Percentiles rank a stretch among this genome's conserved stretches.
These are phyloP conservation scores for Caenorhabditis inopinata DNA, from an alignment of 1,140 invertebrate species.

Conservation along the genomic window DNA sequence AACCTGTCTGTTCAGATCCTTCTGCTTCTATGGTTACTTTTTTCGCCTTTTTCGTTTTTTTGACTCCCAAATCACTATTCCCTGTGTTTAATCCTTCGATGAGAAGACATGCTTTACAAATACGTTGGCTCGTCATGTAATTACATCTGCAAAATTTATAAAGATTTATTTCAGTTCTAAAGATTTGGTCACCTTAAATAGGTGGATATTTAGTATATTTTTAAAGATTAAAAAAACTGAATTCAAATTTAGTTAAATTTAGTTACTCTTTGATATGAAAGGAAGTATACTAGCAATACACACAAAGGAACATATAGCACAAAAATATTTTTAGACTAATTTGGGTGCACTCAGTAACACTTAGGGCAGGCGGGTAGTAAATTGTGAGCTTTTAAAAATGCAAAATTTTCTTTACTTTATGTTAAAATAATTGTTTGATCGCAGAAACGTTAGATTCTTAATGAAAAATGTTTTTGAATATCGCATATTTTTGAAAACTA, in stretches of 20 bases:
- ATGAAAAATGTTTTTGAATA: too few species aligned
- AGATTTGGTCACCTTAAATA: slow-evolving; percentile 67
- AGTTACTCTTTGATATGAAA: not conserved
- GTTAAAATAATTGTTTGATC: too few species aligned
- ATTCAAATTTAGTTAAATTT: slow-evolving; percentile 21
- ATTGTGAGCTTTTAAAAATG: too few species aligned
- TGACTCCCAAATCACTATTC: slow-evolving; percentile 33
- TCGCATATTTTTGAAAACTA: too few species aligned
- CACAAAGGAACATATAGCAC: too few species aligned
- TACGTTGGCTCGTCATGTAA: slow-evolving; percentile 89
- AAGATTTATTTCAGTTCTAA: too few species aligned
- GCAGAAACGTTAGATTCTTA: too few species aligned
- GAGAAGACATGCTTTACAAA: slow-evolving; percentile 94
- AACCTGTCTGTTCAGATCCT: not conserved
- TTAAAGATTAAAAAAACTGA: not conserved
- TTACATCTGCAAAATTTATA: slow-evolving; percentile 81
- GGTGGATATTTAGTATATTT: not conserved
- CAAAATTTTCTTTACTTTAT: too few species aligned
- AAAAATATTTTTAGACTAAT: too few species aligned
- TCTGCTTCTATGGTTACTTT: not conserved
- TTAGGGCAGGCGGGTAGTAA: too few species aligned
- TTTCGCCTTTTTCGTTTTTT: not conserved
- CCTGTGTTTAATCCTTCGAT: slow-evolving; percentile 81
- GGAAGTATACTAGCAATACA: not conserved
- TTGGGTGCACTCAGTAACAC: too few species aligned